Conservation (phyloP, 2,113 vertebrate species). For the Chroicocephalus ridibundus region DNA sequence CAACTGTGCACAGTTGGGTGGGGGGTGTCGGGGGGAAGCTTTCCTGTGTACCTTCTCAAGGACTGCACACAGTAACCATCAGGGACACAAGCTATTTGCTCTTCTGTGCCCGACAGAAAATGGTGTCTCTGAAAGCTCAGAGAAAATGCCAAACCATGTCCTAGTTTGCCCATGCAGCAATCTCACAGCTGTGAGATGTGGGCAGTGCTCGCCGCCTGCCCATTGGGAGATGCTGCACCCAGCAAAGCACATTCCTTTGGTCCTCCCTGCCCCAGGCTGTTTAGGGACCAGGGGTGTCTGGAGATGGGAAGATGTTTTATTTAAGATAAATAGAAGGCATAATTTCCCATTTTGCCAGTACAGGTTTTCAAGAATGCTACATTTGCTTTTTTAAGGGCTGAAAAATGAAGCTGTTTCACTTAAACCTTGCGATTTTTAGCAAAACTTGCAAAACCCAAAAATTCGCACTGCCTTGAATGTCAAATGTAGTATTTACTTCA, state of each 20-base stretch:
- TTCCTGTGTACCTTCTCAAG: neutral
- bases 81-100: neutral
- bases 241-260: neutral
- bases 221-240: neutral
- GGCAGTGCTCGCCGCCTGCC: neutral
- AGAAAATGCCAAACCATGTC: neutral
- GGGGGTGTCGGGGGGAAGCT: rapidly evolving
- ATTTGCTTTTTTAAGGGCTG: neutral
- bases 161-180: neutral
- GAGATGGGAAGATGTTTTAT: neutral
- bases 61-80: neutral
- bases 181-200: rapidly evolving
- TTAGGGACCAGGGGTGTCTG: neutral
- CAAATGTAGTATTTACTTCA: neutral
- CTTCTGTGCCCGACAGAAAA: neutral
- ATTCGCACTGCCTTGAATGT: neutral
- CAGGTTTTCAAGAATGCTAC: neutral
- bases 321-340: neutral
- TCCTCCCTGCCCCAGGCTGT: neutral
- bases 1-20: neutral
- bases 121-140: neutral
- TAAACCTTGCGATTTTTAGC: neutral
- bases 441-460: neutral
- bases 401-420: neutral
- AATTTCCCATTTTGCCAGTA: neutral